Evolutionary conservation across 2,113 vertebrate species (phyloP).

Genomic region (Tenebrosternarchus preto): DNA sequence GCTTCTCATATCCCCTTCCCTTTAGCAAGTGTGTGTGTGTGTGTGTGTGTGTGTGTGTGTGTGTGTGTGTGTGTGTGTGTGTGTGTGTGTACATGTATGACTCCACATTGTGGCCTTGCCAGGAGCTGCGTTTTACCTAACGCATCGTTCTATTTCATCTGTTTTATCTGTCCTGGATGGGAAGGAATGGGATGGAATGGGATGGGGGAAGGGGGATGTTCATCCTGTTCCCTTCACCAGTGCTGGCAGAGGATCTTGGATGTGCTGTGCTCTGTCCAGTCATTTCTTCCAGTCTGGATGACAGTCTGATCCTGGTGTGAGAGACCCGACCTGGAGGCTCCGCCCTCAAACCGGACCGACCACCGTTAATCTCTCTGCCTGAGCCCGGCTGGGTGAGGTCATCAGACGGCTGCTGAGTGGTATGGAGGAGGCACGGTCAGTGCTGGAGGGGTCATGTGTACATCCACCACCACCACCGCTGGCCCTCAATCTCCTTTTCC

Average conservation of each 20-base stretch:
- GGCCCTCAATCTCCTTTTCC: too few relatives aligned
- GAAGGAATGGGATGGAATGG: slow-evolving; percentile 60
- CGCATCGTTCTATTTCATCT: slow-evolving; percentile 72
- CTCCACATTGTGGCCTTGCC: slow-evolving; percentile 75
- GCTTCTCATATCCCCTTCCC: slow-evolving; percentile 58
- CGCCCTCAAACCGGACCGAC: slow-evolving; percentile 60
- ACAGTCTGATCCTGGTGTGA: slow-evolving; percentile 66
- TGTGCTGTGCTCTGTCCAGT: slow-evolving; percentile 62
- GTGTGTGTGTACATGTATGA: slow-evolving; percentile 13
- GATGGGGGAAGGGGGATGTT: slow-evolving; percentile 66
- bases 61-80: slow-evolving; percentile 36
- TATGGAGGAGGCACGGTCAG: slow-evolving; percentile 24
- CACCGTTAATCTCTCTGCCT: slow-evolving; percentile 66
- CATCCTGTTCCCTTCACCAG: slow-evolving; percentile 48
- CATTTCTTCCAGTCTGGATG: slow-evolving; percentile 71
- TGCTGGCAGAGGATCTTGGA: slow-evolving; percentile 32
- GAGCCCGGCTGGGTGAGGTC: slow-evolving; percentile 72
- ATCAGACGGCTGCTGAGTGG: slow-evolving; percentile 61
- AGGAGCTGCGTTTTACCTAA: slow-evolving; percentile 77
- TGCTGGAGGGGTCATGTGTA: slow-evolving; percentile 10
- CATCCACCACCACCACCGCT: too few relatives aligned
- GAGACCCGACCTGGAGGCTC: slow-evolving; percentile 66
- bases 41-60: slow-evolving; percentile 35
- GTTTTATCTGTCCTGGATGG: slow-evolving; percentile 80
- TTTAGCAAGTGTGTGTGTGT: slow-evolving; percentile 48